Conservation (phyloP, 2,888 invertebrate species). For the Steromphala cineraria region DNA sequence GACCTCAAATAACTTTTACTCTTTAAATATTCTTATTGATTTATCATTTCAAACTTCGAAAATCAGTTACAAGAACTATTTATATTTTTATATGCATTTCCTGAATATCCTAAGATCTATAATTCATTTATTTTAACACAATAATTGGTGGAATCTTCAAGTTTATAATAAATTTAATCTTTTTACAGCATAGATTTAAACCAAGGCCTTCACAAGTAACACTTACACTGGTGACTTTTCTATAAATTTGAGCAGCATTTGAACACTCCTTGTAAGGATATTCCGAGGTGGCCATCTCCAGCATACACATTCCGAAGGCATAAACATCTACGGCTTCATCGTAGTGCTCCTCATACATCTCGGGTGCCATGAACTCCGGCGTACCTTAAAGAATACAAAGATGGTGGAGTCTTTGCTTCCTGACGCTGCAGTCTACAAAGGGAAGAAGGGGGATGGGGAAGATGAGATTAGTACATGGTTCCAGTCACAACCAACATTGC, state of each 20-base stretch:
- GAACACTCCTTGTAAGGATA: conserved; percentile 99
- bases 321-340: conserved; percentile 99
- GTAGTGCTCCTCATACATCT: conserved; percentile 99
- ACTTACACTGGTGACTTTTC: conserved; percentile 95
- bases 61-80: too few species aligned
- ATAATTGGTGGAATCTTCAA: too few species aligned
- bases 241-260: conserved; percentile 98
- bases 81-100: too few species aligned
- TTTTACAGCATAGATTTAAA: too few species aligned
- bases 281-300: conserved; percentile 99
- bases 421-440: conserved; percentile 48
- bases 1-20: too few species aligned
- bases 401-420: conserved; percentile 51
- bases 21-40: too few species aligned
- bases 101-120: too few species aligned
- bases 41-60: too few species aligned
- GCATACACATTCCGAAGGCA: conserved; percentile 99
- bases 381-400: conserved; percentile 80
- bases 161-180: too few species aligned
- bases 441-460: conserved; percentile 52
- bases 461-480: conserved; percentile 38
- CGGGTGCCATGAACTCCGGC: conserved; percentile 97
- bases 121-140: too few species aligned
- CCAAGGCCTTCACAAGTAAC: not conserved
- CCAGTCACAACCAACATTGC: conserved; percentile 10